These are phyloP conservation scores for Drosophila merina DNA, from an alignment of 2,888 invertebrate genomes.

Conservation along the genomic window DNA sequence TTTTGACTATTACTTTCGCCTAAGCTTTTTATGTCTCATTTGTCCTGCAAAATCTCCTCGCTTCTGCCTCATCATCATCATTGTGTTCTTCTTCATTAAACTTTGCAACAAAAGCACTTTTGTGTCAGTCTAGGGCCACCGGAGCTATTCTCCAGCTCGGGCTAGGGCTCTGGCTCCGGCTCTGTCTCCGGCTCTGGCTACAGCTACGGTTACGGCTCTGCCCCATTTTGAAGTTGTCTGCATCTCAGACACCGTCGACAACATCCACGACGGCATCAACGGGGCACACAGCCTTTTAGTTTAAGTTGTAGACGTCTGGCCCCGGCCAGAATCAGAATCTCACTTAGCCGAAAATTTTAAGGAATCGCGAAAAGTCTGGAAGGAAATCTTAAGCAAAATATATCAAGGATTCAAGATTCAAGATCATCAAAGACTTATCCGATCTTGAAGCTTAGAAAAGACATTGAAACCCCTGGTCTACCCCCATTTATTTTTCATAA, in stretches of 20 bases:
- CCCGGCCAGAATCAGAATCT: slow-evolving; percentile 18
- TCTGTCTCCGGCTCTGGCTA: slow-evolving; percentile 3
- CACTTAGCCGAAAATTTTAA: slow-evolving; percentile 7
- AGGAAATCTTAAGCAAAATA: no score
- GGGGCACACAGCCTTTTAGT: slow-evolving; percentile 73
- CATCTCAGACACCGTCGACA: slow-evolving; percentile 75
- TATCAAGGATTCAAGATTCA: no score
- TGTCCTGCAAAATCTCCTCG: slow-evolving; percentile 7
- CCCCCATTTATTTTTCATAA: no score
- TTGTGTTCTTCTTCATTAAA: slow-evolving; percentile 62
- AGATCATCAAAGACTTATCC: no score
- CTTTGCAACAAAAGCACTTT: slow-evolving; percentile 79
- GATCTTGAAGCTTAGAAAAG: no score
- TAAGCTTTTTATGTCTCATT: slow-evolving; percentile 30
- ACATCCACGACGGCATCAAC: slow-evolving; percentile 47
- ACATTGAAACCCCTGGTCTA: no score
- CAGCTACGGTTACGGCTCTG: slow-evolving; percentile 17
- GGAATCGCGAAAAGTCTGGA: background rate
- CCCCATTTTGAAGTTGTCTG: slow-evolving; percentile 77
- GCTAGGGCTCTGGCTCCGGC: slow-evolving; percentile 7
- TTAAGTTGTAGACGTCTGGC: slow-evolving; percentile 70
- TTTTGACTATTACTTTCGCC: slow-evolving; percentile 30
- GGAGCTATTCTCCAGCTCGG: slow-evolving; percentile 28
- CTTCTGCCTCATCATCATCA: slow-evolving; percentile 19
- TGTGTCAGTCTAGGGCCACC: slow-evolving; percentile 65